Evolutionary conservation across 2,888 invertebrate genomes (phyloP).

Genomic region (Leucoma salicis): DNA sequence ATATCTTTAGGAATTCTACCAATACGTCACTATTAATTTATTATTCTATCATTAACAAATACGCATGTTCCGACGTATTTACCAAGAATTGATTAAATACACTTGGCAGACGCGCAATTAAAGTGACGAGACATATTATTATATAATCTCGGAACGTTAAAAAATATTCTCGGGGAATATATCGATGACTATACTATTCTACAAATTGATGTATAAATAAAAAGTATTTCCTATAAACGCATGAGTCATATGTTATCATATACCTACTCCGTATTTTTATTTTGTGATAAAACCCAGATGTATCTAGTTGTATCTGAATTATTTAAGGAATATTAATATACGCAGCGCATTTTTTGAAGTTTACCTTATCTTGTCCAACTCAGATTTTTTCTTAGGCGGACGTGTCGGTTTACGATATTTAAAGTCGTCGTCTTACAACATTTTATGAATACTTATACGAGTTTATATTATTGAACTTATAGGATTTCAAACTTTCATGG

Average conservation of each 20-base stretch:
- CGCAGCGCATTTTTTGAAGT: too few relatives aligned
- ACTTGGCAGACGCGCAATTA: not conserved
- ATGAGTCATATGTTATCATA: constrained; percentile 3
- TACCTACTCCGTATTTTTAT: constrained; percentile 1
- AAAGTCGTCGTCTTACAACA: too few relatives aligned
- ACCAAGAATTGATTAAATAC: not conserved
- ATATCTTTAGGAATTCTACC: not conserved
- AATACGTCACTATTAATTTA: not conserved
- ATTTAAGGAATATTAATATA: too few relatives aligned
- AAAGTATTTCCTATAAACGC: constrained; percentile 1
- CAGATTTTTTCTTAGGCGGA: too few relatives aligned
- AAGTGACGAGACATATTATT: not conserved
- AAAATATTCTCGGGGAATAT: constrained; percentile 1
- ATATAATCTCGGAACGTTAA: not conserved
- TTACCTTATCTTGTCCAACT: too few relatives aligned
- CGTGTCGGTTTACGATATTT: too few relatives aligned
- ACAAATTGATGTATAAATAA: constrained; percentile 6
- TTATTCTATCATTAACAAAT: not conserved
- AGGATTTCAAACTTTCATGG: too few relatives aligned
- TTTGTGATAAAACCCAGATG: constrained; percentile 14
- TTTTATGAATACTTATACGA: too few relatives aligned
- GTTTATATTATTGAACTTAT: too few relatives aligned
- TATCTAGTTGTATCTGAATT: not conserved
- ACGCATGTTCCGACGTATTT: not conserved
- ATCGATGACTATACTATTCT: constrained; percentile 2